Percentiles rank a stretch among this genome's conserved stretches.
Evolutionary conservation across 2,113 vertebrate genomes (phyloP).

Genomic region (Pseudorasbora parva): DNA sequence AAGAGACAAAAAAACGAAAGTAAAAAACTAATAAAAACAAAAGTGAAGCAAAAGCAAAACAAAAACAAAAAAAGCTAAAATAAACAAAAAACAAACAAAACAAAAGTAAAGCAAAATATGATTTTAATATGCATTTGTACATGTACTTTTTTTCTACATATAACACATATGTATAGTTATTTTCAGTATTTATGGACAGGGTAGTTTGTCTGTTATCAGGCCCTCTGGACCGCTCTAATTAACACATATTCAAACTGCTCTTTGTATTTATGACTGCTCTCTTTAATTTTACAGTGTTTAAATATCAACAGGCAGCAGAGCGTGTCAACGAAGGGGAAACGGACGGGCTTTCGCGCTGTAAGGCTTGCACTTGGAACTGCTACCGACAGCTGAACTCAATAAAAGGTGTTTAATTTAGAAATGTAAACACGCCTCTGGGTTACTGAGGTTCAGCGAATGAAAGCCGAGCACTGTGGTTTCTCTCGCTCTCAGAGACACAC

Average conservation of each 20-base stretch:
- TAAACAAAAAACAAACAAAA: background rate
- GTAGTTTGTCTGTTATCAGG: constrained; percentile 39
- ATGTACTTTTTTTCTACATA: background rate
- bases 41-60: background rate
- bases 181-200: background rate
- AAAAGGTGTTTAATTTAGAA: constrained; percentile 76
- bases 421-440: constrained; percentile 71
- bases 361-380: constrained; percentile 63
- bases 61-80: too few relatives aligned
- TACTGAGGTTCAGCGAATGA: constrained; percentile 41
- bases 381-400: constrained; percentile 67
- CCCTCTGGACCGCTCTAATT: constrained; percentile 58
- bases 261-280: constrained; percentile 64
- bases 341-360: constrained; percentile 21
- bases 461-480: constrained; percentile 49
- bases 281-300: constrained; percentile 62
- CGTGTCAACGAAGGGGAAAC: constrained; percentile 56
- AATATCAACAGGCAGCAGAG: constrained; percentile 53
- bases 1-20: too few relatives aligned
- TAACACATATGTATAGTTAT: background rate
- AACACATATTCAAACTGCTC: constrained; percentile 60
- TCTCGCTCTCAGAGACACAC: background rate
- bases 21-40: background rate
- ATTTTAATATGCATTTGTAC: background rate
- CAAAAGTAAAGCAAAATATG: background rate